Evolutionary conservation across 2,888 invertebrate genomes (phyloP).

Genomic region (Pristionchus mayeri): DNA sequence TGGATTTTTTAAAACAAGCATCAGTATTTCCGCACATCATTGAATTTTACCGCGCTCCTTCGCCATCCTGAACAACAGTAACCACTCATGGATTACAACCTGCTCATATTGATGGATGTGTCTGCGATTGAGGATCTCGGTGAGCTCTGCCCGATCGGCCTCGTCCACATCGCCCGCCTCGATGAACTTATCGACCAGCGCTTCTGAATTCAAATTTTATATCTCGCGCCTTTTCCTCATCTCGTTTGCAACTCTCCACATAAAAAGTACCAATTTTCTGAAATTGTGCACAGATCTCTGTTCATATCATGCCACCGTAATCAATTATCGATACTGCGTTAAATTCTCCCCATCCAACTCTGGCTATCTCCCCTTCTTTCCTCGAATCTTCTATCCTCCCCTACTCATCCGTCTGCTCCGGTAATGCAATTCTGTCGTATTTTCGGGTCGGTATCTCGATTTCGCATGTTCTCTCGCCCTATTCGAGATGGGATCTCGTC

Average conservation of each 20-base stretch:
- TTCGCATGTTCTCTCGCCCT: slow-evolving; percentile 3
- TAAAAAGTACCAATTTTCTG: not conserved
- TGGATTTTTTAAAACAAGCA: not conserved
- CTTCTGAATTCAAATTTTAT: slow-evolving; percentile 64
- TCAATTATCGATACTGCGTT: no score
- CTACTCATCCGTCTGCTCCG: not conserved
- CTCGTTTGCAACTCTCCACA: not conserved
- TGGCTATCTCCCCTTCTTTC: not conserved
- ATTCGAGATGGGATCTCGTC: not conserved
- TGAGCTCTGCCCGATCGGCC: slow-evolving; percentile 85
- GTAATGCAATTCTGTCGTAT: slow-evolving; percentile 36
- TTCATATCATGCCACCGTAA: slow-evolving; percentile 1
- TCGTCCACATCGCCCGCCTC: slow-evolving; percentile 84
- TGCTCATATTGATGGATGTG: slow-evolving; percentile 94
- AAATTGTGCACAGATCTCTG: no score
- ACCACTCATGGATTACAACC: slow-evolving; percentile 51
- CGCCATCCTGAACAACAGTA: not conserved
- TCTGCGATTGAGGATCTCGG: slow-evolving; percentile 88
- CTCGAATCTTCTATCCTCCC: not conserved
- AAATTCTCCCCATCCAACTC: not conserved
- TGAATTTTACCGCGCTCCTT: not conserved
- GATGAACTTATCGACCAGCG: slow-evolving; percentile 71
- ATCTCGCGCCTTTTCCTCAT: not conserved
- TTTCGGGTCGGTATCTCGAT: not conserved
- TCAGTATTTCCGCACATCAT: not conserved